These are phyloP conservation scores for Megalops cyprinoides DNA, from an alignment of 2,797 vertebrate species.

Conservation along the genomic window DNA sequence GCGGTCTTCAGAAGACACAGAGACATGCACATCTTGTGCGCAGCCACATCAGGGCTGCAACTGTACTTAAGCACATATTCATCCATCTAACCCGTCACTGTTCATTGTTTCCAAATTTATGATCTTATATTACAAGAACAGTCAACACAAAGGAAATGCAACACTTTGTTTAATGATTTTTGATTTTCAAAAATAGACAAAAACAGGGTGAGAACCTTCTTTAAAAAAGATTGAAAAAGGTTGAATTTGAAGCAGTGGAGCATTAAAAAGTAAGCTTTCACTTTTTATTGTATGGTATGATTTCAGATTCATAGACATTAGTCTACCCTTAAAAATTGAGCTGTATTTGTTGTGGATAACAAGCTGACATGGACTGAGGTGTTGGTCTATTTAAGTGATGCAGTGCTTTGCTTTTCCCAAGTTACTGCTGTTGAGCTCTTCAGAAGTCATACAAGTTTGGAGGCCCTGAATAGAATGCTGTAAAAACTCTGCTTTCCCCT, in stretches of 20 bases:
- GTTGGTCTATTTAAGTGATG: not conserved
- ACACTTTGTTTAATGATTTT: not conserved
- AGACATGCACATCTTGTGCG: not conserved
- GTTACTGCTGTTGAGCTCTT: not conserved
- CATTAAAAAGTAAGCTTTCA: not conserved
- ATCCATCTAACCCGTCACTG: not conserved
- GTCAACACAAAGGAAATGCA: not conserved
- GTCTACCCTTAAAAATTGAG: not conserved
- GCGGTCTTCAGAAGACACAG: not conserved
- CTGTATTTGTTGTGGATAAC: not conserved
- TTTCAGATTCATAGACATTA: not conserved
- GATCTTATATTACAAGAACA: not conserved
- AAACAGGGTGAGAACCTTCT: not conserved
- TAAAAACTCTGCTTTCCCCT: not conserved
- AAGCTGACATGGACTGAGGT: not conserved
- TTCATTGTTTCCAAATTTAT: not conserved
- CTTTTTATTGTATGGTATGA: not conserved
- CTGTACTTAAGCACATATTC: not conserved
- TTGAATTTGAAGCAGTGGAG: not conserved
- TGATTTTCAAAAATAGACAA: not conserved
- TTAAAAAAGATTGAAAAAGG: not conserved
- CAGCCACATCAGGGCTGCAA: not conserved
- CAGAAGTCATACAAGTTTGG: not conserved
- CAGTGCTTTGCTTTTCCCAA: not conserved
- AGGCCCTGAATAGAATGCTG: not conserved